Evolutionary conservation across 2,888 invertebrate species (phyloP), one percentile per base, ranked within the genome.

Genomic region (Linyphia triangularis): DNA sequence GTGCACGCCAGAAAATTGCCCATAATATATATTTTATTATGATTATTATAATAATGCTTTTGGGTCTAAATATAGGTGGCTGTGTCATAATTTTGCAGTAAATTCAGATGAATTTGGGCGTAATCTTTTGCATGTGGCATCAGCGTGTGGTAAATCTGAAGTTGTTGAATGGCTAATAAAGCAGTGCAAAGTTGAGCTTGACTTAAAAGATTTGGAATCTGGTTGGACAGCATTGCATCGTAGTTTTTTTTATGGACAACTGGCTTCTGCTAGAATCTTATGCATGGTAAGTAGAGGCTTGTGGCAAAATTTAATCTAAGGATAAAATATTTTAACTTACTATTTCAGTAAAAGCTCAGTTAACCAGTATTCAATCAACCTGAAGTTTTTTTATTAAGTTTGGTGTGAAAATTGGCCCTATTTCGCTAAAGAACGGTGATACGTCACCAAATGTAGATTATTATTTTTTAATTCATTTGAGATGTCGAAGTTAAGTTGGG

Each of bases 141-240:
- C 96, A 0, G 95, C 96, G 0, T 95, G 96, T 90, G 96, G 96
- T 0, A 94, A 96, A 90, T 93, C 94, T 51, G 93, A 94, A 43
- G 93, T 97, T 22, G 94, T 96, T 90, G 94, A 95, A 91, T 97
- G 97, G 97, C 93, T 97, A 0, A 91, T 96, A 0, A 94, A 95
- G 70, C 94, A 95, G 90, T 92, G 91, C 72, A 93, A 93, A 86
- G 95, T 95, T 0, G 95, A 95, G 82, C 93, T 95, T 3, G 95
- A 95, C 91, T 94, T 93, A 0, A 94, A 94, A 89, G 96, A 96
- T 92, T 92, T 93, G 0, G 96, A 96, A 92, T 96, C 96, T 0
- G 96, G 96, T 0, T 96, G 96, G 93, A 97, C 96, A 9, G 95
- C 97, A 0, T 93, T 97, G 28, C 97, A 97, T 92, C 93, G 96